phyloP scores from a whole-genome alignment of 2,797 vertebrate species.

The Halcyon chelicuti region DNA sequence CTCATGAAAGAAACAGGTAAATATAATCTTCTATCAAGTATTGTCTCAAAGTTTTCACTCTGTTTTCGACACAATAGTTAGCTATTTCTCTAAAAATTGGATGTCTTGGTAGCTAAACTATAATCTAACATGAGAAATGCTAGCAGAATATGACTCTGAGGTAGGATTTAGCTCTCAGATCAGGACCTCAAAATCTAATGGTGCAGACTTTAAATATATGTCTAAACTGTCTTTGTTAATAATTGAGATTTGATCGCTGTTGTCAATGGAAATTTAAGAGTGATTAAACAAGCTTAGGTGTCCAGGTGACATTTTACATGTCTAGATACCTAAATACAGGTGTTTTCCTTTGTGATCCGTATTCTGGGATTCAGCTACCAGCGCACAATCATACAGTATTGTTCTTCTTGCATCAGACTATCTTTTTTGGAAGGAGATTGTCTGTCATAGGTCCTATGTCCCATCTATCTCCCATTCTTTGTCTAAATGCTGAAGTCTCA shows the following conservation, averaged over 20 bases:
- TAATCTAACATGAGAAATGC: not conserved
- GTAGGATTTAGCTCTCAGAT: not conserved
- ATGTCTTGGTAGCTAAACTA: not conserved
- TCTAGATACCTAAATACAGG: not conserved
- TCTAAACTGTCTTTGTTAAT: not conserved
- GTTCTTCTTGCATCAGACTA: not conserved
- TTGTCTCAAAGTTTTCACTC: not conserved
- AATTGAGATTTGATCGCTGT: not conserved
- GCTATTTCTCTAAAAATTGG: not conserved
- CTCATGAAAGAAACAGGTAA: not conserved
- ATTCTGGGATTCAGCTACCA: not conserved
- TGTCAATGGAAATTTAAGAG: not conserved
- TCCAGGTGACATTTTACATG: not conserved
- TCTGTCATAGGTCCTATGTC: not conserved
- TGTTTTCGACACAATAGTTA: not conserved
- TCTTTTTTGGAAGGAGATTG: not conserved
- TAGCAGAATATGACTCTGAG: not conserved
- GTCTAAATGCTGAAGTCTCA: not conserved
- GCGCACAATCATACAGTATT: accelerated
- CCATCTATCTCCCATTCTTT: not conserved
- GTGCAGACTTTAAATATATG: not conserved
- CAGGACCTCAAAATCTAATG: not conserved
- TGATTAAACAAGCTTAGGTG: not conserved
- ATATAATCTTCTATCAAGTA: not conserved
- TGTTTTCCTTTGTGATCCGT: not conserved